These are phyloP conservation scores for Pogonus chalceus DNA, from an alignment of 1,140 invertebrate genomes.

Conservation along the genomic window DNA sequence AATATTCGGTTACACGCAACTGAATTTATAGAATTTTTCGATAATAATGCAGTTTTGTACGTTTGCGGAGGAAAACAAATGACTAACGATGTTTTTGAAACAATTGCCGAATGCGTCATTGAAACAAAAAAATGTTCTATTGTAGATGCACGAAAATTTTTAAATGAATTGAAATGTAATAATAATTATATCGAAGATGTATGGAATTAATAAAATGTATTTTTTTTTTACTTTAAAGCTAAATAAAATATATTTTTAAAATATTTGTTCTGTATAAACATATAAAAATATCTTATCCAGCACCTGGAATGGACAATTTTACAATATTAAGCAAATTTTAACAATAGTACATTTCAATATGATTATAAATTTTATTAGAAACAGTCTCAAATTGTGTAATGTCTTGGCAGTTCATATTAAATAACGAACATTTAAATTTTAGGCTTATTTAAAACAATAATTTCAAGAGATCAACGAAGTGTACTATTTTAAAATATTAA, in stretches of 20 bases:
- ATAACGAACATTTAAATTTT: neutral
- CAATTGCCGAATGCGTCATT: constrained; percentile 36
- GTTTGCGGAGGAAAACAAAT: constrained; percentile 69
- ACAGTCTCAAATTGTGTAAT: neutral
- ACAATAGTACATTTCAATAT: neutral
- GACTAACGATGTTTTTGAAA: constrained; percentile 53
- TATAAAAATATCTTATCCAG: neutral
- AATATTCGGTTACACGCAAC: constrained; percentile 42
- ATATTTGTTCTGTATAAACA: constrained; percentile 5
- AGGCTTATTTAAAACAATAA: neutral
- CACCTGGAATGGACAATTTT: neutral
- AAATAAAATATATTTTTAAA: neutral
- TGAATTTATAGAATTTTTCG: constrained; percentile 45
- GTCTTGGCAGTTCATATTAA: neutral
- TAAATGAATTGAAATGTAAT: constrained; percentile 35
- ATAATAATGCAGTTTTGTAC: constrained; percentile 50
- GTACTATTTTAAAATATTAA: too few species aligned
- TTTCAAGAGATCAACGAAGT: neutral
- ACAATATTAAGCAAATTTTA: neutral
- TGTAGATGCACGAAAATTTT: constrained; percentile 31
- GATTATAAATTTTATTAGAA: neutral
- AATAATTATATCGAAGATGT: constrained; percentile 44
- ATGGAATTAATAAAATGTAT: constrained; percentile 37
- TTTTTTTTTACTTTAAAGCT: neutral
- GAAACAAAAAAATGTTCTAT: neutral